These are phyloP conservation scores for Elgaria multicarinata DNA, from an alignment of 2,113 vertebrate species.

Conservation along the genomic window DNA sequence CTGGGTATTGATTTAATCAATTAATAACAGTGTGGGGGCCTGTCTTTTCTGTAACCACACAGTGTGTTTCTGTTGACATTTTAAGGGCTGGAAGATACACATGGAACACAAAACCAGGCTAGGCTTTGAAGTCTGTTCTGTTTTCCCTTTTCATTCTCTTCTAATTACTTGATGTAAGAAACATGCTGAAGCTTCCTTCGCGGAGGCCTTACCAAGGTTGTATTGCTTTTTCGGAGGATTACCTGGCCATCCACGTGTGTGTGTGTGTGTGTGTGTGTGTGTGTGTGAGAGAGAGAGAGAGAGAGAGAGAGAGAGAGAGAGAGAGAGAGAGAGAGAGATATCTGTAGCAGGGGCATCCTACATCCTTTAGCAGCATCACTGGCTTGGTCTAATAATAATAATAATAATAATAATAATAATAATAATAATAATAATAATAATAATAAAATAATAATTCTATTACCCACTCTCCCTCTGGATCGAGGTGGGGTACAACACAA, in stretches of 20 bases:
- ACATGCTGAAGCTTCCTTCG: slow-evolving; percentile 19
- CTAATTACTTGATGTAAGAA: slow-evolving; percentile 27
- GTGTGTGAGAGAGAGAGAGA: too few relatives aligned
- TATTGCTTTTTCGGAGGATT: neutral
- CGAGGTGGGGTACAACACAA: too few relatives aligned
- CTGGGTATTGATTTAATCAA: slow-evolving; percentile 65
- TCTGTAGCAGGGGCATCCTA: neutral
- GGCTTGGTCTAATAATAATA: too few relatives aligned
- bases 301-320: too few relatives aligned
- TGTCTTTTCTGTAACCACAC: slow-evolving; percentile 46
- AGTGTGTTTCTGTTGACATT: slow-evolving; percentile 43
- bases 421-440: too few relatives aligned
- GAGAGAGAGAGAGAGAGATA: neutral
- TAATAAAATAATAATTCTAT: too few relatives aligned
- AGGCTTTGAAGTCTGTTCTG: slow-evolving; percentile 12
- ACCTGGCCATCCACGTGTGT: neutral
- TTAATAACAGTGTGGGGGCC: slow-evolving; percentile 33
- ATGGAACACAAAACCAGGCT: slow-evolving; percentile 4
- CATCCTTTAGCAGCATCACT: neutral
- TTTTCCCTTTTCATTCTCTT: neutral
- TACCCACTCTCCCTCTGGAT: too few relatives aligned
- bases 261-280: too few relatives aligned
- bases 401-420: too few relatives aligned
- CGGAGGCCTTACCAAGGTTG: neutral
- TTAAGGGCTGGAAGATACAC: slow-evolving; percentile 23